A percentile compares a stretch with the other conserved stretches of the same genome.
Conservation (phyloP, 1,140 invertebrate species). For the Gryllus bimaculatus region DNA sequence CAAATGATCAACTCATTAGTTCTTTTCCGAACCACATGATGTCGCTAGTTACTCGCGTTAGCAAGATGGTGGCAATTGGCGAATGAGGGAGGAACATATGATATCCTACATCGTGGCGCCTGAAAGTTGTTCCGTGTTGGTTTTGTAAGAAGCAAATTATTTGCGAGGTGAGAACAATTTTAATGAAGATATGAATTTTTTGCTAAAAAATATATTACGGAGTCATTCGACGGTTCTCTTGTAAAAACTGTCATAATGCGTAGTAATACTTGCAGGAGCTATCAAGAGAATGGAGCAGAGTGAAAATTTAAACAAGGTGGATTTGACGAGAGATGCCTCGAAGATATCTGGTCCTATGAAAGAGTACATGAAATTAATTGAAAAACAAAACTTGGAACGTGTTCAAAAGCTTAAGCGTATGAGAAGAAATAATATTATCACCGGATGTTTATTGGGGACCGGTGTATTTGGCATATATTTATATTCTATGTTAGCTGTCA, state of each 20-base stretch:
- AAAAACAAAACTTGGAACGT: conserved; percentile 59
- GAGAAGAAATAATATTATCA: conserved; percentile 52
- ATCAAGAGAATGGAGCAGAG: conserved; percentile 25
- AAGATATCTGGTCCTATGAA: conserved; percentile 53
- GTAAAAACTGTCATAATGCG: background rate
- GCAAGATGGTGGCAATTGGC: too few relatives aligned
- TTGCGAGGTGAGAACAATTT: too few relatives aligned
- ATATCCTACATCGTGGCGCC: too few relatives aligned
- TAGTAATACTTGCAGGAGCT: background rate
- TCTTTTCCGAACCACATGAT: background rate
- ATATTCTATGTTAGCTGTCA: conserved; percentile 74
- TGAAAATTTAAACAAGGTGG: conserved; percentile 46
- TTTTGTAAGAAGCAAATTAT: too few relatives aligned
- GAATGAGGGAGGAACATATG: too few relatives aligned
- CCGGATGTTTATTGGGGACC: conserved; percentile 46
- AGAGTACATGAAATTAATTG: conserved; percentile 67
- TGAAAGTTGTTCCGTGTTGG: too few relatives aligned
- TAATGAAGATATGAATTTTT: too few relatives aligned
- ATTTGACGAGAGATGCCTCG: conserved; percentile 35
- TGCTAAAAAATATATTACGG: too few relatives aligned
- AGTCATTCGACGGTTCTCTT: too few relatives aligned
- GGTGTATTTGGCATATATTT: conserved; percentile 63
- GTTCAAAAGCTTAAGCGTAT: conserved; percentile 51
- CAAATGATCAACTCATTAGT: background rate
- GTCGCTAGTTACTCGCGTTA: too few relatives aligned